Conservation (phyloP, 2,113 vertebrate genomes). For the Micronisus gabar region DNA sequence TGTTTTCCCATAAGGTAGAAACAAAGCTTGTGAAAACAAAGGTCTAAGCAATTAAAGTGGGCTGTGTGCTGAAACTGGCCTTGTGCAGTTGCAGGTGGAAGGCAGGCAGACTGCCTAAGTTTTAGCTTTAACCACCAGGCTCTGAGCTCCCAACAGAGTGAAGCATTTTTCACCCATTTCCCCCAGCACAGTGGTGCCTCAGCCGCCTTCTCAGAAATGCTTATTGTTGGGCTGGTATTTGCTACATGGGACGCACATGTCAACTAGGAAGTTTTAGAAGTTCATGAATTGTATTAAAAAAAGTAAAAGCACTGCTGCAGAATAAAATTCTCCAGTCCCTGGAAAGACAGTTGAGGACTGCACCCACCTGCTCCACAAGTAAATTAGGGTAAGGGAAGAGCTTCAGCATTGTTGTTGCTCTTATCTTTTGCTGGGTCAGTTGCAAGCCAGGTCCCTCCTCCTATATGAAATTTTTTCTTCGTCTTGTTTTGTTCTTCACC, state of each 20-base stretch:
- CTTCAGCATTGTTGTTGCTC: background rate
- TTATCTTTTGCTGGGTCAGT: background rate
- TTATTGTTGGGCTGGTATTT: background rate
- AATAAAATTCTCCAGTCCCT: background rate
- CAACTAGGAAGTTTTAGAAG: background rate
- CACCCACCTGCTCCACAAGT: background rate
- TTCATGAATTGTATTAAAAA: background rate
- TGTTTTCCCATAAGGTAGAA: background rate
- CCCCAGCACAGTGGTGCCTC: rapidly evolving
- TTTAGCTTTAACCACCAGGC: background rate
- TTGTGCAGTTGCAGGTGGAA: background rate
- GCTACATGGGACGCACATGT: rapidly evolving
- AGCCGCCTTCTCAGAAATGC: background rate
- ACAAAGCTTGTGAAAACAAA: background rate
- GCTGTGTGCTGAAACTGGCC: background rate
- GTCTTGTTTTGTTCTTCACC: background rate
- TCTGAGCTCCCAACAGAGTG: background rate
- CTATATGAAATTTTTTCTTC: background rate
- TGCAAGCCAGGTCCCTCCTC: background rate
- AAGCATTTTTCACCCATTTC: background rate
- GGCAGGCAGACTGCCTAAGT: background rate
- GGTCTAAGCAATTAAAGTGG: background rate
- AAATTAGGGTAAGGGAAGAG: background rate
- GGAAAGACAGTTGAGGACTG: background rate
- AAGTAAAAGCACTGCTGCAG: background rate